phyloP scores from a whole-genome alignment of 2,888 invertebrate genomes.

The Callosobruchus maculatus region DNA sequence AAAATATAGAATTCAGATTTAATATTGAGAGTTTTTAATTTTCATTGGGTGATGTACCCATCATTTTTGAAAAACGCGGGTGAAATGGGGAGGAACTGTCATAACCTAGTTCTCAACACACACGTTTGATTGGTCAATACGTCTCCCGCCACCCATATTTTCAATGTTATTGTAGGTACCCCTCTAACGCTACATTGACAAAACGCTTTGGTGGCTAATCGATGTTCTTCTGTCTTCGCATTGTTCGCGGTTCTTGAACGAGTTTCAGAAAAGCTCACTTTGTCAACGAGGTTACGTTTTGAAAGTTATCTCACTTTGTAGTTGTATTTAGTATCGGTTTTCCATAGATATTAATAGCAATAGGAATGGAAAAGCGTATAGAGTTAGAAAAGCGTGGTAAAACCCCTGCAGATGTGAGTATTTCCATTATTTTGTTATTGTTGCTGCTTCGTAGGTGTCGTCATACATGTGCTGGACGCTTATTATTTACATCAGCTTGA shows the following conservation, averaged over 20 bases:
- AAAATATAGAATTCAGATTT: not conserved
- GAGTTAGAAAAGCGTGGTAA: constrained; percentile 91
- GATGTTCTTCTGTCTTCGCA: constrained; percentile 34
- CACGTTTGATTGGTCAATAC: constrained; percentile 30
- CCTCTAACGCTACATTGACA: constrained; percentile 42
- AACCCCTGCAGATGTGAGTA: constrained; percentile 82
- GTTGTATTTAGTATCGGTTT: constrained; percentile 21
- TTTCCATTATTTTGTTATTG: constrained; percentile 18
- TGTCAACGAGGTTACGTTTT: constrained; percentile 35
- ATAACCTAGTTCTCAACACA: constrained; percentile 19
- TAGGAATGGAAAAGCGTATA: constrained; percentile 88
- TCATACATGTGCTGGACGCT: constrained; percentile 25
- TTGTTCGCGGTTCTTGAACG: constrained; percentile 21
- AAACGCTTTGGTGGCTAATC: constrained; percentile 39
- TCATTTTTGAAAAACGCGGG: not conserved
- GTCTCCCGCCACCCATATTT: constrained; percentile 36
- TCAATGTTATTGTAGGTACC: constrained; percentile 45
- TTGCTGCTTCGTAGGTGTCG: constrained; percentile 25
- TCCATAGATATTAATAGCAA: constrained; percentile 15
- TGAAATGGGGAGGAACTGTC: constrained; percentile 1
- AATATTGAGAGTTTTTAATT: not conserved
- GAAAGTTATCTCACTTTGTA: constrained; percentile 13
- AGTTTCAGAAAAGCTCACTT: constrained; percentile 21
- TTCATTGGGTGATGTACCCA: not conserved
- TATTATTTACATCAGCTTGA: not conserved